These are phyloP conservation scores for Mustelus asterias DNA, from an alignment of 2,113 vertebrate species.

Conservation along the genomic window DNA sequence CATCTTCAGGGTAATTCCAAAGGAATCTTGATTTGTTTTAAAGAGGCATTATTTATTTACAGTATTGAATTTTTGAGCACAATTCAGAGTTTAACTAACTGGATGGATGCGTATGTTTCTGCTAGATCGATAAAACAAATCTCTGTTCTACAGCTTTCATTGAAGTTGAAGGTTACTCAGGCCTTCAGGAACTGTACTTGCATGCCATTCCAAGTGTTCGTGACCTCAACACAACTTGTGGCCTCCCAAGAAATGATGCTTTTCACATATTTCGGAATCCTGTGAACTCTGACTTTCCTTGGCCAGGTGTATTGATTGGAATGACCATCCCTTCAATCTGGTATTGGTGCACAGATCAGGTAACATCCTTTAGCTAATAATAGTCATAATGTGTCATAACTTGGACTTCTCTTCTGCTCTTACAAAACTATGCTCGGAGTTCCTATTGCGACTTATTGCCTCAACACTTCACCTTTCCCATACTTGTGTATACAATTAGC, in stretches of 20 bases:
- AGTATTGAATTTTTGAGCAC: neutral
- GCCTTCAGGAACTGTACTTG: constrained; percentile 67
- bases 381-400: neutral
- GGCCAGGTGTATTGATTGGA: constrained; percentile 85
- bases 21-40: neutral
- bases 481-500: neutral
- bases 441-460: neutral
- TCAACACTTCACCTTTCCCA: neutral
- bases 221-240: constrained; percentile 76
- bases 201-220: constrained; percentile 67
- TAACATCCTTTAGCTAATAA: constrained; percentile 44
- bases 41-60: neutral
- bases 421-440: neutral
- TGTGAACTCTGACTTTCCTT: constrained; percentile 81
- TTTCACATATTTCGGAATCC: constrained; percentile 91
- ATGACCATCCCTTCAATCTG: constrained; percentile 91
- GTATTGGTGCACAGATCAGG: constrained; percentile 99
- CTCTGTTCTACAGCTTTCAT: constrained; percentile 65
- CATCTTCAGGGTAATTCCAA: neutral
- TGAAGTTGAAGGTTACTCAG: constrained; percentile 76
- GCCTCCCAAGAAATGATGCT: constrained; percentile 76
- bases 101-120: neutral
- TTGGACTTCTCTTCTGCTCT: neutral
- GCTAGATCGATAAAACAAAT: neutral
- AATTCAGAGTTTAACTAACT: neutral